Evolutionary conservation across 37 sponge, comb jelly and placozoan genomes (phyloP).

Genomic region (Hormiphora californensis): DNA sequence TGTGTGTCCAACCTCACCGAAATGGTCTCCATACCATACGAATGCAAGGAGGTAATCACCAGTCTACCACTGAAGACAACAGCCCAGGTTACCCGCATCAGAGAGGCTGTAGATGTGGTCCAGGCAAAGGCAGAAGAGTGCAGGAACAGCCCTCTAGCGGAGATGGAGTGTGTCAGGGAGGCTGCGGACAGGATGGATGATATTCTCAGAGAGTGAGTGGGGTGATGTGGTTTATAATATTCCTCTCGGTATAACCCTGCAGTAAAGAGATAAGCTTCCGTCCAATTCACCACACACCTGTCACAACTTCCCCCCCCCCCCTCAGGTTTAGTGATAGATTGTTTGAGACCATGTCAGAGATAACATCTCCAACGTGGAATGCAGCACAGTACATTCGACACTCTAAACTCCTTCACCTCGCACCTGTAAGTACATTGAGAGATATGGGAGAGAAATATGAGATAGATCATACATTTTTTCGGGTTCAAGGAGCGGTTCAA

Average conservation of each 20-base stretch:
- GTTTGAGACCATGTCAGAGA: background rate
- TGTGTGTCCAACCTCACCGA: background rate
- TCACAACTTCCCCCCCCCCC: too few relatives aligned
- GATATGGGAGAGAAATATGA: too few relatives aligned
- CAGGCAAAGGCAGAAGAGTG: background rate
- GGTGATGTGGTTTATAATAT: too few relatives aligned
- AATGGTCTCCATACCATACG: background rate
- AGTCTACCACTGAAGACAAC: conserved; percentile 42
- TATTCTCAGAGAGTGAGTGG: background rate
- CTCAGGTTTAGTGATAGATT: conserved; percentile 48
- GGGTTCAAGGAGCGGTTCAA: too few relatives aligned
- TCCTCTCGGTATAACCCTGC: too few relatives aligned
- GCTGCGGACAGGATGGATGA: background rate
- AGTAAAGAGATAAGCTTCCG: too few relatives aligned
- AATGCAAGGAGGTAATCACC: background rate
- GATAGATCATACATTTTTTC: too few relatives aligned
- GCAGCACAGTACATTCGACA: conserved; percentile 36
- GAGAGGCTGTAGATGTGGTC: background rate
- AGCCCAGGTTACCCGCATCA: background rate
- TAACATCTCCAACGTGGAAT: conserved; percentile 16
- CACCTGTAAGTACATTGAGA: background rate
- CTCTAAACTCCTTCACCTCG: background rate
- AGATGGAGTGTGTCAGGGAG: conserved; percentile 24
- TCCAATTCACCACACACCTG: too few relatives aligned
- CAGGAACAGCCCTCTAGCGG: background rate